phyloP scores from a whole-genome alignment of 2,797 vertebrate genomes.

The Tachyglossus aculeatus region DNA sequence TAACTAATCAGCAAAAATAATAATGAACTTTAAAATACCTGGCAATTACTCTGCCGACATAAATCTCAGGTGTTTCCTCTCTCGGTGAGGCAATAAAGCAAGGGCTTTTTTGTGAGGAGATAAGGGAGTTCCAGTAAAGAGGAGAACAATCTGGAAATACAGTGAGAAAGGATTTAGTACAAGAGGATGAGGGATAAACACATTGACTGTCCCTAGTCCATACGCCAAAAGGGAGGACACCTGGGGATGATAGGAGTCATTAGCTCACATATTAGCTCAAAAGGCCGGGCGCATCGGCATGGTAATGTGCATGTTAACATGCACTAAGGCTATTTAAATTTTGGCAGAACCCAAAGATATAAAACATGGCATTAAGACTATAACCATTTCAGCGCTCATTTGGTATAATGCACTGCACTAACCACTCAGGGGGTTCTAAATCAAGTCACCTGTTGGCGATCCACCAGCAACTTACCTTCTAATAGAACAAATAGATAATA shows the following conservation, averaged over 20 bases:
- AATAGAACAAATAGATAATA: too few species aligned
- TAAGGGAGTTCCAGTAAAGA: neutral
- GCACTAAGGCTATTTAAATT: too few species aligned
- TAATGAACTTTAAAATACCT: neutral
- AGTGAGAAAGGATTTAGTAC: neutral
- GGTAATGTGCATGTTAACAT: too few species aligned
- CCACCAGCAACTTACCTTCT: too few species aligned
- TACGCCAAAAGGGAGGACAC: neutral
- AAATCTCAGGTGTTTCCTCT: neutral
- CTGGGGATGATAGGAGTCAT: neutral
- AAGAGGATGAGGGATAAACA: too few species aligned
- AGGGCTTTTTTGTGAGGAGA: neutral
- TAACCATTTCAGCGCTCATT: too few species aligned
- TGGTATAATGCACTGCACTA: too few species aligned
- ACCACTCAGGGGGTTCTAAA: too few species aligned
- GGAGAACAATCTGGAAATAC: neutral
- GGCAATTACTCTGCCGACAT: neutral
- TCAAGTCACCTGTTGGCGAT: too few species aligned
- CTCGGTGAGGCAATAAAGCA: neutral
- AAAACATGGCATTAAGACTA: too few species aligned
- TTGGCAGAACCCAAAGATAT: too few species aligned
- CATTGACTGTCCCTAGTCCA: neutral
- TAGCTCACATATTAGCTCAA: neutral
- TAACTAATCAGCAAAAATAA: neutral
- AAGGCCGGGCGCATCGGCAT: too few species aligned